Percentiles rank a stretch among this genome's conserved stretches.
phyloP scores from a whole-genome alignment of 2,888 invertebrate genomes.

The Pantelozetes paolii region DNA sequence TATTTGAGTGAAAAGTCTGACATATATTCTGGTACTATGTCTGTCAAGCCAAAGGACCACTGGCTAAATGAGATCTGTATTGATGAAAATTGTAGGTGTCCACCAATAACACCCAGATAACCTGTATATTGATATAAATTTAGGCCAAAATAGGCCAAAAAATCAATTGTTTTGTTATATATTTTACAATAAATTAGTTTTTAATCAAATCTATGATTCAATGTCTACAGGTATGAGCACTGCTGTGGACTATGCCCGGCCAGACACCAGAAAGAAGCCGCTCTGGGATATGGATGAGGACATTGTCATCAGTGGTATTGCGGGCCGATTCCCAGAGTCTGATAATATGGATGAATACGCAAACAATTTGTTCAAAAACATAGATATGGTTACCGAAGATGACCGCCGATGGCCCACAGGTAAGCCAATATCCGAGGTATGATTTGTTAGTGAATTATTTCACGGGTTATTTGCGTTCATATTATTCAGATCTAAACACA shows the following conservation, averaged over 20 bases:
- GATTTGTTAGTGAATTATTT: too few species aligned
- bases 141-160: too few species aligned
- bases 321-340: constrained; percentile 84
- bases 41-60: too few species aligned
- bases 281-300: constrained; percentile 59
- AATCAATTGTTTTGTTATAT: too few species aligned
- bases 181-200: background rate
- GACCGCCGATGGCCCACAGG: constrained; percentile 68
- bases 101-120: too few species aligned
- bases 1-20: too few species aligned
- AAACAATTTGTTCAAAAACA: constrained; percentile 78
- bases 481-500: constrained; percentile 71
- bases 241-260: background rate
- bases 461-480: too few species aligned
- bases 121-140: too few species aligned
- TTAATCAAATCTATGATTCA: background rate
- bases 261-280: background rate
- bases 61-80: too few species aligned
- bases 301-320: constrained; percentile 73
- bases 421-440: too few species aligned
- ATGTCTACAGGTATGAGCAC: background rate
- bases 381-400: constrained; percentile 89
- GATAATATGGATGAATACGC: constrained; percentile 86
- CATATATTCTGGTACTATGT: too few species aligned
- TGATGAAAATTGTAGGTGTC: too few species aligned